phyloP scores from a whole-genome alignment of 2,797 vertebrate genomes.

The Hydrocynus forskahlii region DNA sequence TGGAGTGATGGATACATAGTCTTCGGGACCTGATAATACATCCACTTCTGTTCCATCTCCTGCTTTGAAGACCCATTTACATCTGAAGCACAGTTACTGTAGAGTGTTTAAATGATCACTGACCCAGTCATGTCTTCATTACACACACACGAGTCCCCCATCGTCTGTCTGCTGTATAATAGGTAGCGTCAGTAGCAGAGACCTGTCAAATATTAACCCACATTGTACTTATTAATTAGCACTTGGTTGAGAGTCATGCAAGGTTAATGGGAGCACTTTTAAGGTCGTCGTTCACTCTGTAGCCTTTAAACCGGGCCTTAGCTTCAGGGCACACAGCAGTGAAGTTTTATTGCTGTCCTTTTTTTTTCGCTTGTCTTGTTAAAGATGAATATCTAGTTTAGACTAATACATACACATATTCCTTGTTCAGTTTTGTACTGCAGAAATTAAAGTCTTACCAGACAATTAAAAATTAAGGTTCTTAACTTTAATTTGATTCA shows the following conservation, averaged over 20 bases:
- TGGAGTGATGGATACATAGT: background rate
- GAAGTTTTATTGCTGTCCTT: background rate
- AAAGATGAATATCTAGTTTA: background rate
- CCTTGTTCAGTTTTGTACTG: background rate
- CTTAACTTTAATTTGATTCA: no score
- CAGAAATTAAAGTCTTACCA: no score
- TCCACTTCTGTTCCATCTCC: background rate
- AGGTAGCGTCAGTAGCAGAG: constrained; percentile 8
- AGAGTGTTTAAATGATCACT: background rate
- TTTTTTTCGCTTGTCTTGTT: background rate
- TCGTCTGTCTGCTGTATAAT: constrained; percentile 3
- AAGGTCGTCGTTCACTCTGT: constrained; percentile 6
- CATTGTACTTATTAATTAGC: constrained; percentile 47
- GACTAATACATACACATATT: background rate
- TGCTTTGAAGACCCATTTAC: background rate
- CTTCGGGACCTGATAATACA: background rate
- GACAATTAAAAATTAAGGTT: no score
- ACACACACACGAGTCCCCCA: constrained; percentile 30
- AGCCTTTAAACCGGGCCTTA: background rate
- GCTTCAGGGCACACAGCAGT: background rate
- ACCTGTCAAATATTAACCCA: constrained; percentile 51
- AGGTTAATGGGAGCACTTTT: constrained; percentile 28
- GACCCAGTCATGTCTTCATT: background rate
- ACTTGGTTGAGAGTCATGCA: constrained; percentile 39
- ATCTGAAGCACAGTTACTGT: background rate